phyloP scores from a whole-genome alignment of 2,888 invertebrate species.

The Torymus auratus region DNA sequence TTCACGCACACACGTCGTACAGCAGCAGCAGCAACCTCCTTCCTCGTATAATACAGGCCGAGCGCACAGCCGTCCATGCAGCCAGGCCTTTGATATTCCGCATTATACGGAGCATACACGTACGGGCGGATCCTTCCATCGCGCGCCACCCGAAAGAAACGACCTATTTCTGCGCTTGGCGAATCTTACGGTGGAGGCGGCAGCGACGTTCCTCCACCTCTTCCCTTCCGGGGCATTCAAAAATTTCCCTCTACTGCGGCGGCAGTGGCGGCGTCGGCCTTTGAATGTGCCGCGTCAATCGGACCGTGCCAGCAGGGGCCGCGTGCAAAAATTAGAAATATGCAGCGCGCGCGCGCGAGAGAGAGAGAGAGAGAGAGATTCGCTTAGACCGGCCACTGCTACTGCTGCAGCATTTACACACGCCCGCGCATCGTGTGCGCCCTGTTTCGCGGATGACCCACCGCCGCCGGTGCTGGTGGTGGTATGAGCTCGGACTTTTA shows the following conservation, averaged over 20 bases:
- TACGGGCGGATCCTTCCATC: not conserved
- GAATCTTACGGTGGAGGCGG: constrained; percentile 34
- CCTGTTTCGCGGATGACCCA: constrained; percentile 17
- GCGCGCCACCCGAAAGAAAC: constrained; percentile 10
- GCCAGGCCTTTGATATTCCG: constrained; percentile 5
- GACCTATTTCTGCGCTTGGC: constrained; percentile 52
- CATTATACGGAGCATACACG: not conserved
- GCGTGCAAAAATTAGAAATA: constrained; percentile 41
- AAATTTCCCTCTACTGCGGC: constrained; percentile 23
- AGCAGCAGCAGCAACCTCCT: too few species aligned
- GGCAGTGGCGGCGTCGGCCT: not conserved
- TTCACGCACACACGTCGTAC: not conserved
- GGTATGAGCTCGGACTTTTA: too few species aligned
- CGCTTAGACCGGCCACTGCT: constrained; percentile 11
- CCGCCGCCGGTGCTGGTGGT: too few species aligned
- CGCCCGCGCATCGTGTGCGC: not conserved
- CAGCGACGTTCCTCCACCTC: not conserved
- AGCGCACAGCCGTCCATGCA: too few species aligned
- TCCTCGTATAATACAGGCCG: too few species aligned
- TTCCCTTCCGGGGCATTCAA: constrained; percentile 5
- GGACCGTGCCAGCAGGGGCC: not conserved
- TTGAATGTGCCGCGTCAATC: constrained; percentile 14
- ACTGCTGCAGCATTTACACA: not conserved
- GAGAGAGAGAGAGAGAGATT: constrained; percentile 1
- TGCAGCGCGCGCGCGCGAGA: not conserved